These are phyloP conservation scores for Rhaphigaster nebulosa DNA, from an alignment of 2,888 invertebrate genomes.

Conservation along the genomic window DNA sequence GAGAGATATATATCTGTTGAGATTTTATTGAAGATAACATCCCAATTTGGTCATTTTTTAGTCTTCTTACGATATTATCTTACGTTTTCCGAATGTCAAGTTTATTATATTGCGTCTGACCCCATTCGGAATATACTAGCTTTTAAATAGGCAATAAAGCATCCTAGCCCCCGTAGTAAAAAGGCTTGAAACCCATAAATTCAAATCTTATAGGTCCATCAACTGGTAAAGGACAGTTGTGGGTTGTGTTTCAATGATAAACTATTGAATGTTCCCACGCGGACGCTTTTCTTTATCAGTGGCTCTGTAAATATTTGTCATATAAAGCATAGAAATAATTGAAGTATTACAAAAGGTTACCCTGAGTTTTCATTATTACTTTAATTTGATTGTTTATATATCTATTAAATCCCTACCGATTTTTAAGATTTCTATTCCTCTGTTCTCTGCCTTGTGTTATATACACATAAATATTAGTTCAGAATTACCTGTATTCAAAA, in stretches of 20 bases:
- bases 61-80: no score
- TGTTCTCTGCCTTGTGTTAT: no score
- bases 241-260: conserved; percentile 14
- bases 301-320: background rate
- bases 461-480: no score
- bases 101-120: background rate
- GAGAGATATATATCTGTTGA: no score
- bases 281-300: background rate
- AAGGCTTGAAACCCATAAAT: background rate
- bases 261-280: background rate
- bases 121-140: background rate
- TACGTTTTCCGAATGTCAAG: background rate
- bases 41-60: no score
- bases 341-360: background rate
- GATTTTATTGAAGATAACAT: no score
- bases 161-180: background rate
- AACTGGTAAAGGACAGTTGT: conserved; percentile 18
- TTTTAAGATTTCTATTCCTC: no score
- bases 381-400: no score
- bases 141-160: background rate
- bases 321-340: background rate
- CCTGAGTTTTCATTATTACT: no score
- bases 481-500: no score
- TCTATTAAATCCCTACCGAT: no score
- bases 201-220: conserved; percentile 5